A percentile compares a stretch with the other conserved stretches of the same genome.
phyloP scores from a whole-genome alignment of 2,797 vertebrate genomes.

The Enteromius paludinosus region DNA sequence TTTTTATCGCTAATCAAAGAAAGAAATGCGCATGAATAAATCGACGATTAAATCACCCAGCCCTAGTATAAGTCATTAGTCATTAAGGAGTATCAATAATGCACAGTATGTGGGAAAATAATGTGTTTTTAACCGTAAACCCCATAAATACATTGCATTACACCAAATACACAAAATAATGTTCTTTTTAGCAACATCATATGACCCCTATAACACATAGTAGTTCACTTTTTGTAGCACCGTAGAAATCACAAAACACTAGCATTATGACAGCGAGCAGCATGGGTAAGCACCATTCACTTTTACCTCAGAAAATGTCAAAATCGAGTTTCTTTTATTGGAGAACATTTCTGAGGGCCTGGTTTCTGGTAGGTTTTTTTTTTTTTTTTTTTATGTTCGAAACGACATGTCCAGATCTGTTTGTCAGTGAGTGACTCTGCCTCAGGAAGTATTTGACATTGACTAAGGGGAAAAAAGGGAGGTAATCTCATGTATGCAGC shows the following conservation, averaged over 20 bases:
- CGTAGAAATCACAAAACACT: neutral
- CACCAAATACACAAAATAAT: too few relatives aligned
- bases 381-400: neutral
- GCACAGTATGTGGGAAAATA: too few relatives aligned
- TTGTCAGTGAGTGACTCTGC: conserved; percentile 21
- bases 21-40: too few relatives aligned
- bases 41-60: too few relatives aligned
- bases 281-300: neutral
- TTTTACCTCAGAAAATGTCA: conserved; percentile 2
- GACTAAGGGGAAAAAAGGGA: conserved; percentile 27
- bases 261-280: neutral
- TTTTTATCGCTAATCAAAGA: too few relatives aligned
- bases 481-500: conserved; percentile 25
- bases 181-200: too few relatives aligned
- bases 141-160: too few relatives aligned
- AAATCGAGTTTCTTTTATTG: neutral
- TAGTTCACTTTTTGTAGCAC: neutral
- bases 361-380: neutral
- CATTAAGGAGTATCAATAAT: too few relatives aligned
- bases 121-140: too few relatives aligned
- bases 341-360: conserved; percentile 4
- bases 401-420: conserved; percentile 43
- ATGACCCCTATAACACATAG: neutral
- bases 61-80: too few relatives aligned
- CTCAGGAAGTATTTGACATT: conserved; percentile 24